phyloP scores from a whole-genome alignment of 2,797 vertebrate genomes.

The Hirundo rustica region DNA sequence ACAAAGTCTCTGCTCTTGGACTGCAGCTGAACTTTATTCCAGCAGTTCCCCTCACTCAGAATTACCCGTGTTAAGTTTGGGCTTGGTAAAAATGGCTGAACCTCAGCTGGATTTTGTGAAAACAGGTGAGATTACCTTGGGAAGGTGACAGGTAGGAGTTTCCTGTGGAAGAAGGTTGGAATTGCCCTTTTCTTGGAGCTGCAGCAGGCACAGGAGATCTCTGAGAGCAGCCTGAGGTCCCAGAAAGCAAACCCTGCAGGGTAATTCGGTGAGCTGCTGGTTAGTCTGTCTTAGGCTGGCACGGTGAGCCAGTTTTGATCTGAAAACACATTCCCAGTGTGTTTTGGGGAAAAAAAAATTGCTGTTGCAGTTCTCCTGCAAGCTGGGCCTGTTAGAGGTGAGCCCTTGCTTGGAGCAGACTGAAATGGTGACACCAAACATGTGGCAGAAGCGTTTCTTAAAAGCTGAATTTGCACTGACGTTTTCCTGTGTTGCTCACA shows the following conservation, averaged over 20 bases:
- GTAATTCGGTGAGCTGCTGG: not conserved
- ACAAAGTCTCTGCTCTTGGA: not conserved
- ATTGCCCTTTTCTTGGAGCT: not conserved
- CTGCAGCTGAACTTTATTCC: not conserved
- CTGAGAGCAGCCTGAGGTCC: not conserved
- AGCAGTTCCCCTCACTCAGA: not conserved
- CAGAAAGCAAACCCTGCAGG: not conserved
- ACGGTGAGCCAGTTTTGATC: not conserved
- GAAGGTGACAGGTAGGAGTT: not conserved
- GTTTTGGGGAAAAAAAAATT: not conserved
- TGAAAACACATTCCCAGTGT: not conserved
- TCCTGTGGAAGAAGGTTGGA: not conserved
- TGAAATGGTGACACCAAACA: not conserved
- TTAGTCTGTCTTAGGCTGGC: not conserved
- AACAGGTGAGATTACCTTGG: not conserved
- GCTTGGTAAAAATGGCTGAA: not conserved
- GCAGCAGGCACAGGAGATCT: not conserved
- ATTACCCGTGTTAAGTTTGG: not conserved
- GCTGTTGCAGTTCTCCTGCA: not conserved
- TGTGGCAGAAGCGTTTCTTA: not conserved
- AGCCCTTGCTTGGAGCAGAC: not conserved
- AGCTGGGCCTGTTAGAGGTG: not conserved
- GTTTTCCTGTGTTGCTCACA: fast-evolving
- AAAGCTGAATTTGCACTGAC: not conserved
- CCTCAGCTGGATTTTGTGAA: not conserved